Evolutionary conservation across 1,140 invertebrate species (phyloP).

Genomic region (Conus betulinus): DNA sequence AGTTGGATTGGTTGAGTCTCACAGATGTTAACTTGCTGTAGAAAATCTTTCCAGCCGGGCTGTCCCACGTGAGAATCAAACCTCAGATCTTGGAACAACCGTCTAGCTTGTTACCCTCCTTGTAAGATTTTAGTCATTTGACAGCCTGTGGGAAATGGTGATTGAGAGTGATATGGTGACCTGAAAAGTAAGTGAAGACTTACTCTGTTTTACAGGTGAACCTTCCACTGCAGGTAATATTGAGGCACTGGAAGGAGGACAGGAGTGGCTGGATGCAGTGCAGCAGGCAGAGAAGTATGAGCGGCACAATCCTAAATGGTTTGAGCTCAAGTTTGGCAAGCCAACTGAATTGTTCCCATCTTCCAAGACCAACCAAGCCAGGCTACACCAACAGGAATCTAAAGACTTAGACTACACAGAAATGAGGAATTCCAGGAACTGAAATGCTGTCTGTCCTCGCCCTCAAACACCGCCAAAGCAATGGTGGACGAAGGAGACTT

Average conservation of each 20-base stretch:
- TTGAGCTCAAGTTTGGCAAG: slow-evolving; percentile 15
- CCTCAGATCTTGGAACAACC: no score
- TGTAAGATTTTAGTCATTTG: no score
- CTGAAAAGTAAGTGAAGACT: not conserved
- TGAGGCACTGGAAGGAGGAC: not conserved
- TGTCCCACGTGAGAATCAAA: no score
- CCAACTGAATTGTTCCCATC: not conserved
- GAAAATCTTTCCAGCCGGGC: no score
- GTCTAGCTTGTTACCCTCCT: no score
- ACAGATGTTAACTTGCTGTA: no score
- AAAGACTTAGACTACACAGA: not conserved
- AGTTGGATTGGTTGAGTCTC: no score
- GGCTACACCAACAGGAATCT: not conserved
- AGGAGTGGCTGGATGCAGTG: slow-evolving; percentile 4
- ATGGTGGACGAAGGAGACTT: not conserved
- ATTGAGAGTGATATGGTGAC: no score
- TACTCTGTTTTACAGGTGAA: not conserved
- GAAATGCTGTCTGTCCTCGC: not conserved
- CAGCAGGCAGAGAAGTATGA: not conserved
- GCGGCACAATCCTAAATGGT: not conserved
- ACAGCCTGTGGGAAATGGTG: no score
- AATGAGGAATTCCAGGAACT: not conserved
- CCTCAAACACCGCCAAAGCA: not conserved
- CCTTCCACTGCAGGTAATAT: slow-evolving; percentile 18
- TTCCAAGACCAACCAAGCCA: not conserved